phyloP scores from a whole-genome alignment of 1,140 invertebrate genomes.

The Drosophila melanogaster region Release_6_plus_ISO1_MT NT_037436.4:14223001-14223500 shows the following conservation, averaged over 20 bases:
- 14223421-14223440: background rate
- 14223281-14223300: background rate
- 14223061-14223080: constrained; percentile 35
- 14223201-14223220: constrained; percentile 2
- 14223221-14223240: background rate
- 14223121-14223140: constrained; percentile 30
- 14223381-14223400: too few relatives aligned
- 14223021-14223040: constrained; percentile 55
- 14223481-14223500: background rate
- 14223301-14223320: background rate
- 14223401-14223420: background rate
- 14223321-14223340: background rate
- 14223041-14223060: constrained; percentile 31
- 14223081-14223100: constrained; percentile 46
- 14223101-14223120: constrained; percentile 51
- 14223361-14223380: background rate
- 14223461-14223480: constrained; percentile 12
- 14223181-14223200: constrained; percentile 6
- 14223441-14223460: background rate
- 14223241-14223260: background rate
- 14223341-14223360: background rate
- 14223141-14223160: constrained; percentile 28
- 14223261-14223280: background rate
- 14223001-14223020: constrained; percentile 66
- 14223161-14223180: constrained; percentile 27